Percentiles rank a stretch among this genome's conserved stretches.
These are phyloP conservation scores for Pachyrhynchus sulphureomaculatus DNA, from an alignment of 1,140 invertebrate genomes.

Conservation along the genomic window DNA sequence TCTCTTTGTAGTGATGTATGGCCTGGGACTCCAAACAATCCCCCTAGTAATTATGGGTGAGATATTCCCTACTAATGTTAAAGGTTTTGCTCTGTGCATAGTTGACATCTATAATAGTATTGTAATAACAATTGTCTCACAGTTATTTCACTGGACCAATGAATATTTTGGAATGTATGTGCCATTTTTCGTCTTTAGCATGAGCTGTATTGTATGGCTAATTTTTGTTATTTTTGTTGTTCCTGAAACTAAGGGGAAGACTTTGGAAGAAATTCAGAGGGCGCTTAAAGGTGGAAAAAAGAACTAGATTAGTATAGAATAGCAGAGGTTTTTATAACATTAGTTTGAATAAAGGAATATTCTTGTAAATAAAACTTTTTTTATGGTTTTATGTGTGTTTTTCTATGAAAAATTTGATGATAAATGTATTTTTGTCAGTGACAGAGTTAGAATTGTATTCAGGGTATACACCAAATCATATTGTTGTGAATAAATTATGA, in stretches of 20 bases:
- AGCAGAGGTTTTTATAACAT: too few relatives aligned
- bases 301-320: slow-evolving; percentile 1
- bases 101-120: slow-evolving; percentile 69
- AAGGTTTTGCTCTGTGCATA: slow-evolving; percentile 67
- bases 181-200: slow-evolving; percentile 72
- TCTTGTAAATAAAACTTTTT: too few relatives aligned
- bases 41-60: slow-evolving; percentile 73
- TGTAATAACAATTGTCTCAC: slow-evolving; percentile 72
- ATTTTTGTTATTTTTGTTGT: slow-evolving; percentile 66
- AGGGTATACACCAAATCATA: too few relatives aligned
- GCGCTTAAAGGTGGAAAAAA: slow-evolving; percentile 32
- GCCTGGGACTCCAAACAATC: slow-evolving; percentile 68
- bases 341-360: too few relatives aligned
- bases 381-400: too few relatives aligned
- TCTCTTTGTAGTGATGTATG: slow-evolving; percentile 68
- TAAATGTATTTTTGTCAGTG: too few relatives aligned
- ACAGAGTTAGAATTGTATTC: too few relatives aligned
- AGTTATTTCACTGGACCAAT: slow-evolving; percentile 65
- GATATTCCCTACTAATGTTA: slow-evolving; percentile 70
- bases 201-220: slow-evolving; percentile 60
- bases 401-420: too few relatives aligned
- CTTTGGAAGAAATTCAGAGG: slow-evolving; percentile 57
- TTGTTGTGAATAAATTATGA: too few relatives aligned
- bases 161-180: slow-evolving; percentile 63
- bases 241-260: slow-evolving; percentile 82